A percentile compares a stretch with the other conserved stretches of the same genome.
These are phyloP conservation scores for Rhincodon typus DNA, from an alignment of 2,797 vertebrate species.

Conservation along the genomic window DNA sequence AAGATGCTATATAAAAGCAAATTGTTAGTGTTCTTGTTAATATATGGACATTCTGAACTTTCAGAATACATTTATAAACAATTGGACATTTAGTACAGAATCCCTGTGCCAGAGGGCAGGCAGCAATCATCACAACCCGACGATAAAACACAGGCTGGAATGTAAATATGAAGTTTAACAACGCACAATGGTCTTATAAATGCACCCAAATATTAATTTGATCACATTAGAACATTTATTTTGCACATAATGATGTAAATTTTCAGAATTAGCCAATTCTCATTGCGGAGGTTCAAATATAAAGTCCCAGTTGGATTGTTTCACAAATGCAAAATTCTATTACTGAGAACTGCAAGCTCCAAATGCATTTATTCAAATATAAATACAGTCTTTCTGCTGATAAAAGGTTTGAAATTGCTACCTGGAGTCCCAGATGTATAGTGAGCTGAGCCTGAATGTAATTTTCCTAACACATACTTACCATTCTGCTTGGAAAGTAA, in stretches of 20 bases:
- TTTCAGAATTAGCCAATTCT: not conserved
- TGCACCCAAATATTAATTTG: not conserved
- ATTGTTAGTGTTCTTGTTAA: not conserved
- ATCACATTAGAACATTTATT: not conserved
- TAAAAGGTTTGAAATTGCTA: constrained; percentile 32
- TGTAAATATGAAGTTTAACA: not conserved
- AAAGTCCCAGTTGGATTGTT: not conserved
- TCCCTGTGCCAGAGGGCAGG: not conserved
- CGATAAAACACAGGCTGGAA: not conserved
- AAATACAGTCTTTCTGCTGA: not conserved
- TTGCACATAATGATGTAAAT: not conserved
- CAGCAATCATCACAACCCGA: not conserved
- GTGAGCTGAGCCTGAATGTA: not conserved
- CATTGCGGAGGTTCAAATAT: not conserved
- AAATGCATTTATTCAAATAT: constrained; percentile 6
- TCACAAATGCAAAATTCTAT: constrained; percentile 3
- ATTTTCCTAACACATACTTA: not conserved
- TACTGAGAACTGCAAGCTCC: not conserved
- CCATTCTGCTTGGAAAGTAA: constrained; percentile 3
- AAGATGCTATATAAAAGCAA: not conserved
- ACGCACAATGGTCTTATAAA: not conserved
- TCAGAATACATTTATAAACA: not conserved
- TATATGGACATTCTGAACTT: not conserved
- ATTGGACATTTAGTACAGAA: not conserved
- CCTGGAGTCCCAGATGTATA: not conserved